phyloP scores from a whole-genome alignment of 2,888 invertebrate species.

The Xestobium rufovillosum region DNA sequence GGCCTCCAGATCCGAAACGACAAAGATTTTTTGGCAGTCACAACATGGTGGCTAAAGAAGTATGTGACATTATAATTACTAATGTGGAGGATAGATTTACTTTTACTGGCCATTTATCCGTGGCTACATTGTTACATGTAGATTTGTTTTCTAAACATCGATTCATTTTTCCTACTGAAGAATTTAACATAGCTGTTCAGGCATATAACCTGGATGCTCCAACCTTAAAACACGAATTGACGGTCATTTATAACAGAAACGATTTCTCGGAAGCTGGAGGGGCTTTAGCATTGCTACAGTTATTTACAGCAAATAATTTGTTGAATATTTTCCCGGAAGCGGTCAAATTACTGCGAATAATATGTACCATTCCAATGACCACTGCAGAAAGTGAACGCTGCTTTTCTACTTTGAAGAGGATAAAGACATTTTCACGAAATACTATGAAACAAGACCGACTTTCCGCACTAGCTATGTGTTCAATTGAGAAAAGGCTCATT shows the following conservation, averaged over 20 bases:
- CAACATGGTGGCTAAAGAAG: too few relatives aligned
- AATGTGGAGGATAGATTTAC: too few relatives aligned
- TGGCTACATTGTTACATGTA: too few relatives aligned
- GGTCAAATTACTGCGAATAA: conserved; percentile 6
- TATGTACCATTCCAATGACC: conserved; percentile 12
- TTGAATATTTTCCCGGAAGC: conserved; percentile 1
- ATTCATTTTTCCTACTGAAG: too few relatives aligned
- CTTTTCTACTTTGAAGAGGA: conserved; percentile 13
- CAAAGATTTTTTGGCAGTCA: too few relatives aligned
- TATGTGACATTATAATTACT: too few relatives aligned
- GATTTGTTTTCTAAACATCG: too few relatives aligned
- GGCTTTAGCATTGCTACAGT: conserved; percentile 10
- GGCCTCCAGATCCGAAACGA: too few relatives aligned
- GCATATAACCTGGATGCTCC: too few relatives aligned
- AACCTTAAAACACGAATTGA: too few relatives aligned
- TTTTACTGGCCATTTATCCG: too few relatives aligned
- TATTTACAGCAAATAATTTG: conserved; percentile 10
- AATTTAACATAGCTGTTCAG: too few relatives aligned
- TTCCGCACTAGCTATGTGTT: conserved; percentile 11
- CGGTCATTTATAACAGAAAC: conserved; percentile 3
- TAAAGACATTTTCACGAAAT: conserved; percentile 11
- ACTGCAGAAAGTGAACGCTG: conserved; percentile 5
- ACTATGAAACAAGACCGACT: conserved; percentile 11
- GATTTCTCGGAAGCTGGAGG: conserved; percentile 8
- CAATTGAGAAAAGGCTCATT: conserved; percentile 8